phyloP scores from a whole-genome alignment of 2,797 vertebrate species.

The Yasuhikotakia modesta region DNA sequence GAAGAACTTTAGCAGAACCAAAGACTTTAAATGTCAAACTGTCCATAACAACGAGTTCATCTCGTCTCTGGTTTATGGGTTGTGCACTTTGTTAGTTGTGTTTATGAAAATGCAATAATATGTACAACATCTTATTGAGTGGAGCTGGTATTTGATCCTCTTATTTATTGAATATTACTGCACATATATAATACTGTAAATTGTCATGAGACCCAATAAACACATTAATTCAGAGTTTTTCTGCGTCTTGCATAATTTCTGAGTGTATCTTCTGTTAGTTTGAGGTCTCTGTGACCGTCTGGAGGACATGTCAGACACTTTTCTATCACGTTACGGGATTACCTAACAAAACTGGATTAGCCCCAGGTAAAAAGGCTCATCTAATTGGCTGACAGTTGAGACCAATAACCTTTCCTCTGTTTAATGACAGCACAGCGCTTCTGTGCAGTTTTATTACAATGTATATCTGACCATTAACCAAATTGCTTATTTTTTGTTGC shows the following conservation, averaged over 20 bases:
- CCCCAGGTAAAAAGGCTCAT: slow-evolving; percentile 77
- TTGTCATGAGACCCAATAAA: slow-evolving; percentile 73
- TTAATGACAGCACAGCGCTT: no score
- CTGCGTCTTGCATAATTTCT: slow-evolving; percentile 2
- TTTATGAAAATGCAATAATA: slow-evolving; percentile 29
- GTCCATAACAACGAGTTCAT: slow-evolving; percentile 20
- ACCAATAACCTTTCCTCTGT: slow-evolving; percentile 53
- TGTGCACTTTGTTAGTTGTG: slow-evolving; percentile 44
- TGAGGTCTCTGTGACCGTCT: neutral
- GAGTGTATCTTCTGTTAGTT: neutral
- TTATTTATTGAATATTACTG: slow-evolving; percentile 63
- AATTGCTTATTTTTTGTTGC: neutral
- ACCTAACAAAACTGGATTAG: slow-evolving; percentile 80
- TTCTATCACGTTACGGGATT: slow-evolving; percentile 72
- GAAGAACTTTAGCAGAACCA: slow-evolving; percentile 57
- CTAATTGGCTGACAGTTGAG: slow-evolving; percentile 70
- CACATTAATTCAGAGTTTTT: slow-evolving; percentile 60
- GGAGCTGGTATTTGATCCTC: slow-evolving; percentile 58
- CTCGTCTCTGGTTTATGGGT: slow-evolving; percentile 31
- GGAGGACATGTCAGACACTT: slow-evolving; percentile 58
- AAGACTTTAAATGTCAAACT: slow-evolving; percentile 15
- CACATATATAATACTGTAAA: slow-evolving; percentile 64
- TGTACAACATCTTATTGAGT: slow-evolving; percentile 57
- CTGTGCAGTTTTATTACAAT: no score
- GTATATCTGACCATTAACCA: no score